Percentiles rank a stretch among this genome's conserved stretches.
Evolutionary conservation across 2,888 invertebrate genomes (phyloP).

Genomic region (Spodoptera exigua): DNA sequence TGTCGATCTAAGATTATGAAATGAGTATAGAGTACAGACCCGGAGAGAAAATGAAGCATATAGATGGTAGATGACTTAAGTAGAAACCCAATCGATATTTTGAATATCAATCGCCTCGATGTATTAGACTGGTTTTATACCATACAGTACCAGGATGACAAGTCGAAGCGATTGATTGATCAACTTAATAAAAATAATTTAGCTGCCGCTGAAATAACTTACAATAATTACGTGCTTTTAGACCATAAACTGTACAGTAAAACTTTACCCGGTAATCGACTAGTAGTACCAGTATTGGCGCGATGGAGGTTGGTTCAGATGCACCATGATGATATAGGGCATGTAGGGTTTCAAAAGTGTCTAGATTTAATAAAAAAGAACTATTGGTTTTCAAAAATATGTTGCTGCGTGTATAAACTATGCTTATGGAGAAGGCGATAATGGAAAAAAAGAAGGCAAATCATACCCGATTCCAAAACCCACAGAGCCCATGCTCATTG

Average conservation of each 20-base stretch:
- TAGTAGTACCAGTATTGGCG: conserved; percentile 60
- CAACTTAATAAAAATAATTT: no score
- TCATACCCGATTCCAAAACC: conserved; percentile 55
- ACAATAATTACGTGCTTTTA: conserved; percentile 40
- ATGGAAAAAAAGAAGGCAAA: conserved; percentile 28
- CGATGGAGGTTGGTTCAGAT: conserved; percentile 62
- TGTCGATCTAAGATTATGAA: conserved; percentile 60
- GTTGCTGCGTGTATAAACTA: conserved; percentile 58
- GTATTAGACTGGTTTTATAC: conserved; percentile 55
- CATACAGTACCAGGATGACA: conserved; percentile 12
- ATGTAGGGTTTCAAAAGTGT: conserved; percentile 54
- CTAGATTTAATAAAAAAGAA: conserved; percentile 57
- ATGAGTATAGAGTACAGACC: conserved; percentile 62
- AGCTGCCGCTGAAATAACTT: conserved; percentile 27
- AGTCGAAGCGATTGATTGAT: background rate
- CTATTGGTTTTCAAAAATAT: conserved; percentile 64
- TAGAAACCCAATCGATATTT: conserved; percentile 50
- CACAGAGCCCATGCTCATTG: conserved; percentile 38
- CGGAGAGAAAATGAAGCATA: conserved; percentile 60
- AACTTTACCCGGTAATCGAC: conserved; percentile 50
- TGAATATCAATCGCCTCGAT: conserved; percentile 8
- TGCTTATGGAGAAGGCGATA: conserved; percentile 60
- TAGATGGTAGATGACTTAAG: conserved; percentile 69
- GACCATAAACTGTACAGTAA: conserved; percentile 51
- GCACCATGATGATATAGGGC: conserved; percentile 67